Conservation (phyloP, 1,140 invertebrate species). For the Holcopasites calliopsidis region DNA sequence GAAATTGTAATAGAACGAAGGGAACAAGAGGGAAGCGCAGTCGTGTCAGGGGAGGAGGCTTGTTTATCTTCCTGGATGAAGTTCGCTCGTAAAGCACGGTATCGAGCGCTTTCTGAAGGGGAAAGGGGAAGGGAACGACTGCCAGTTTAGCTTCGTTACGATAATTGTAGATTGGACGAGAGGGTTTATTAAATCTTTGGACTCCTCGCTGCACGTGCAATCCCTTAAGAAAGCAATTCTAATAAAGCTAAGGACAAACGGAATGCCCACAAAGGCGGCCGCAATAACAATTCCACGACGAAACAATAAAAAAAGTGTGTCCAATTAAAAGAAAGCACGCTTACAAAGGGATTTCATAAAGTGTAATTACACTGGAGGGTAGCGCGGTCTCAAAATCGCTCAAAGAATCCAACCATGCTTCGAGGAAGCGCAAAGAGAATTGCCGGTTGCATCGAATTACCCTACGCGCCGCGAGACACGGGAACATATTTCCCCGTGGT, state of each 20-base stretch:
- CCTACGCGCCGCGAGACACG: constrained; percentile 9
- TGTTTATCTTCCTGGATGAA: constrained; percentile 49
- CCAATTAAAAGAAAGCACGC: neutral
- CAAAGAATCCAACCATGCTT: neutral
- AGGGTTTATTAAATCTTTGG: neutral
- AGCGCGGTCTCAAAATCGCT: neutral
- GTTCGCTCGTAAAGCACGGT: constrained; percentile 3
- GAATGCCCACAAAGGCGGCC: neutral
- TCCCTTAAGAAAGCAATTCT: neutral
- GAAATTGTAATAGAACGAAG: neutral
- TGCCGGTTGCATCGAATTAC: constrained; percentile 33
- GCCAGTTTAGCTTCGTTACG: neutral
- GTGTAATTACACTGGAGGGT: neutral
- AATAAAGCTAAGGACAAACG: neutral
- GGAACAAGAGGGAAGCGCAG: neutral
- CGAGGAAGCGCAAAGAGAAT: neutral
- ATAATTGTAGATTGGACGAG: neutral
- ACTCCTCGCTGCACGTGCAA: neutral
- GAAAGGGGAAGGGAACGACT: neutral
- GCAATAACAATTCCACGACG: neutral
- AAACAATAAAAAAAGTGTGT: neutral
- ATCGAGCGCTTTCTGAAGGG: too few relatives aligned
- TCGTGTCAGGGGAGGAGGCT: neutral
- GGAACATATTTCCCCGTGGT: constrained; percentile 5
- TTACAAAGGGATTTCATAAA: neutral